Base-by-base conservation (phyloP, 2,113 vertebrate genomes). In the Sylvietta virens region DNA sequence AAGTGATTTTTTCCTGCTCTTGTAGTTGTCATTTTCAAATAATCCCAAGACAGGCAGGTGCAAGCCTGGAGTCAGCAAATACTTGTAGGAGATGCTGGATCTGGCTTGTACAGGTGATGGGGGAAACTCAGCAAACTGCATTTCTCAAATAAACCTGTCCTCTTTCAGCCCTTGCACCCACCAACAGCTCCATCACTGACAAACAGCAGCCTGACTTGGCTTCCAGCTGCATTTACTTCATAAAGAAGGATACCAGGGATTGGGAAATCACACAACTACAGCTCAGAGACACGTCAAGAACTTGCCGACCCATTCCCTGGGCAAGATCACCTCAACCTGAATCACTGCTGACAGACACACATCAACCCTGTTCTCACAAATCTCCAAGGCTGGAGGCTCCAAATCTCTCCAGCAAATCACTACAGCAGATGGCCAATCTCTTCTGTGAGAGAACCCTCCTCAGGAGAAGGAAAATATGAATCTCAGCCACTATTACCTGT, bases 261-360 rank as follows among this genome's bases (percentile, higher is more conserved):
- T 70, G 69, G 42, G 42, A 81, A 54, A 86, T 27, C 23, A 54
- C 30, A 77, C 28, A 88, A 61, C 35, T 54, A n/a, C 33, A 66
- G 74, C 62, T 76, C 50, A 61, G 37, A 69, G 22, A 28, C 31
- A 72, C 1, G 0, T 77, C 31, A 83, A 88, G 42, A 82, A 85
- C 37, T 72, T 11, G 3, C 15, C 0, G 1, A 48, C 11, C 12
- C n/a, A 15, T 4, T 80, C 37, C 15, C 17, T 42, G 1, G 1
- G 22, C 31, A 76, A 74, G 15, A 79, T 27, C 57, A 57, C 57
- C 51, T 90, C 57, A 61, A 47, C 11, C 30, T 50, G 51, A 84
- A 80, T 30, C 72, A n/a, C 53, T 81, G 23, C 37, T 71, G 47
- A 87, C 1, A 28, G 81, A 80, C 31, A 77, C 1, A 1, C 20